Percentiles rank a stretch among this genome's conserved stretches.
phyloP scores from a whole-genome alignment of 1,140 invertebrate genomes.

The Zaprionus ghesquierei region DNA sequence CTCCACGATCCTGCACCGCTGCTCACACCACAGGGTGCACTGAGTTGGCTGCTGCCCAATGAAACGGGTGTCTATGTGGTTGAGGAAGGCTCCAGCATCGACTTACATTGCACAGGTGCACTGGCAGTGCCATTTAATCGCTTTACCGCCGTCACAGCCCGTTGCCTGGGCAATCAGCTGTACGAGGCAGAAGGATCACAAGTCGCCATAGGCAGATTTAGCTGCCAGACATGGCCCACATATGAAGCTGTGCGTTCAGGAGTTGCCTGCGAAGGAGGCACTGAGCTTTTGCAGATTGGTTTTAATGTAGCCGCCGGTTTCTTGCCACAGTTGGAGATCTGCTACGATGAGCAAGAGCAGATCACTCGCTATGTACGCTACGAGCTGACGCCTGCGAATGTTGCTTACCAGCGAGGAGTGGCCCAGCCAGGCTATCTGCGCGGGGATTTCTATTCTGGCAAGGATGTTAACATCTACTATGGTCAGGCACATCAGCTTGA shows the following conservation, averaged over 20 bases:
- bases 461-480: conserved; percentile 66
- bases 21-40: conserved; percentile 47
- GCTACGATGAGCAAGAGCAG: conserved; percentile 53
- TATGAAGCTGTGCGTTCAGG: conserved; percentile 62
- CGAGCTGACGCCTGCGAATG: conserved; percentile 52
- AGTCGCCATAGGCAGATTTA: conserved; percentile 44
- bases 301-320: conserved; percentile 62
- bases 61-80: conserved; percentile 44
- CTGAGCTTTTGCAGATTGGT: conserved; percentile 61
- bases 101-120: conserved; percentile 63
- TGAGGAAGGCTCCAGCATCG: conserved; percentile 46
- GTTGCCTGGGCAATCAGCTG: conserved; percentile 45
- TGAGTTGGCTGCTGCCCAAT: conserved; percentile 58
- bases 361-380: conserved; percentile 62
- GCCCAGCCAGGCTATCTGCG: conserved; percentile 66
- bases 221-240: conserved; percentile 59
- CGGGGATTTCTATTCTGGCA: conserved; percentile 52
- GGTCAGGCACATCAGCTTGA: conserved; percentile 47
- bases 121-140: conserved; percentile 50
- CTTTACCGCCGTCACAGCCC: conserved; percentile 52
- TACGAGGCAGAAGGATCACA: conserved; percentile 42
- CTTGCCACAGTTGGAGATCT: conserved; percentile 56
- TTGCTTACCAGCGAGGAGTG: conserved; percentile 60
- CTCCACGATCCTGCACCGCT: conserved; percentile 67
- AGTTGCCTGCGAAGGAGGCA: conserved; percentile 50